Conservation (phyloP, 1,140 invertebrate species). For the Sinonovacula constricta region DNA sequence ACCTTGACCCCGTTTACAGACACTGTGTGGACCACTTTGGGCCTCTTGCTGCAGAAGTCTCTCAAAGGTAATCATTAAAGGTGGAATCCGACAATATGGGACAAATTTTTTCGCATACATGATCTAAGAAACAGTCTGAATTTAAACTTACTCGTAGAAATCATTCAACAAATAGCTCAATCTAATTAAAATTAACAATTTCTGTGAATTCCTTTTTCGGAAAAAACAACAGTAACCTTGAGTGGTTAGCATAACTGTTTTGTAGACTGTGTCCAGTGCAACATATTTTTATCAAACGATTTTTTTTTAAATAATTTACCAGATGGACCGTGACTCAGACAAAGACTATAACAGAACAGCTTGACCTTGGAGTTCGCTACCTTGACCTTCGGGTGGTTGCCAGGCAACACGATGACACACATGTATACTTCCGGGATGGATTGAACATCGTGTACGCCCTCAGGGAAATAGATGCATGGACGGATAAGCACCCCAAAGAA, state of each 20-base stretch:
- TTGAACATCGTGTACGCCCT: conserved; percentile 17
- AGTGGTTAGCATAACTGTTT: not conserved
- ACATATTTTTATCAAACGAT: not conserved
- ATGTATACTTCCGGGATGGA: conserved; percentile 25
- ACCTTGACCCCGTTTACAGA: conserved; percentile 36
- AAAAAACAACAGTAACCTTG: not conserved
- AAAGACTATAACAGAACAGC: too few relatives aligned
- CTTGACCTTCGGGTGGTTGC: conserved; percentile 26
- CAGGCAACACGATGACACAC: conserved; percentile 10
- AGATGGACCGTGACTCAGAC: conserved; percentile 44
- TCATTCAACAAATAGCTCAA: too few relatives aligned
- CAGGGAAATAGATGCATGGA: conserved; percentile 17
- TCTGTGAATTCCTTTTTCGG: not conserved
- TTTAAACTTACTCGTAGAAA: too few relatives aligned
- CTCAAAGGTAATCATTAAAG: conserved; percentile 9
- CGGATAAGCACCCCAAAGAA: conserved; percentile 21
- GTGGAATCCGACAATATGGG: too few relatives aligned
- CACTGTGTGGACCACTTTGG: conserved; percentile 18
- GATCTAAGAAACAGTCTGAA: not conserved
- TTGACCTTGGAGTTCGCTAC: conserved; percentile 34
- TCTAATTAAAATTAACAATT: too few relatives aligned
- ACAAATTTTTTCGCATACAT: not conserved
- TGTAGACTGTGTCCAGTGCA: not conserved
- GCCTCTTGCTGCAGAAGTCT: conserved; percentile 22
- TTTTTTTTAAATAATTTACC: not conserved